These are phyloP conservation scores for Oxyscelio sp. DNA, from an alignment of 2,888 invertebrate genomes.

Conservation along the genomic window DNA sequence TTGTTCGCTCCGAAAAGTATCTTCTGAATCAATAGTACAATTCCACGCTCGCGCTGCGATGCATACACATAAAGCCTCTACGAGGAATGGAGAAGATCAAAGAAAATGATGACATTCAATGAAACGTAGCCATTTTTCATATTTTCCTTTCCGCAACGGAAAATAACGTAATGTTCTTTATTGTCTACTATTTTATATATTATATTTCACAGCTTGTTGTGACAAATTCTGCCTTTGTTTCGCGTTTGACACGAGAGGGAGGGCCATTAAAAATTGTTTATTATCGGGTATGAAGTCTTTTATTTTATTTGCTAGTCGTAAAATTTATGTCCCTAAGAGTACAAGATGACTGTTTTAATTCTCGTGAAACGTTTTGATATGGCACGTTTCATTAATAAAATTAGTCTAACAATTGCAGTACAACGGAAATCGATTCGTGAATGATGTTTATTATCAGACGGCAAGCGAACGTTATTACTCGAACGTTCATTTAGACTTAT, in stretches of 20 bases:
- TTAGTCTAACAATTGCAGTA: constrained; percentile 29
- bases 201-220: constrained; percentile 30
- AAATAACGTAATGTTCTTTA: constrained; percentile 25
- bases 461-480: constrained; percentile 48
- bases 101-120: constrained; percentile 62
- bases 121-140: constrained; percentile 55
- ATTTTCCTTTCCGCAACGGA: constrained; percentile 16
- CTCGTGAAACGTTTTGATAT: not conserved
- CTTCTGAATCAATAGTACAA: constrained; percentile 61
- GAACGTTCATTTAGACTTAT: constrained; percentile 46
- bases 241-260: constrained; percentile 6
- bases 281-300: constrained; percentile 15
- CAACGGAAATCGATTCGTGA: constrained; percentile 42
- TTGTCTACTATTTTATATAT: constrained; percentile 47
- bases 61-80: constrained; percentile 28
- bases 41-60: constrained; percentile 24
- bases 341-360: not conserved
- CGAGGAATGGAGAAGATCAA: constrained; percentile 38
- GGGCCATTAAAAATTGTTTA: constrained; percentile 34
- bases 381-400: constrained; percentile 52
- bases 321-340: not conserved
- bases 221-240: constrained; percentile 18
- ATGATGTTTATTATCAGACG: constrained; percentile 53
- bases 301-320: not conserved
- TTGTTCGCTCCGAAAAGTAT: constrained; percentile 36